A percentile compares a stretch with the other conserved stretches of the same genome.
Conservation (phyloP, 2,113 vertebrate genomes). For the Sebastes schlegelii region DNA sequence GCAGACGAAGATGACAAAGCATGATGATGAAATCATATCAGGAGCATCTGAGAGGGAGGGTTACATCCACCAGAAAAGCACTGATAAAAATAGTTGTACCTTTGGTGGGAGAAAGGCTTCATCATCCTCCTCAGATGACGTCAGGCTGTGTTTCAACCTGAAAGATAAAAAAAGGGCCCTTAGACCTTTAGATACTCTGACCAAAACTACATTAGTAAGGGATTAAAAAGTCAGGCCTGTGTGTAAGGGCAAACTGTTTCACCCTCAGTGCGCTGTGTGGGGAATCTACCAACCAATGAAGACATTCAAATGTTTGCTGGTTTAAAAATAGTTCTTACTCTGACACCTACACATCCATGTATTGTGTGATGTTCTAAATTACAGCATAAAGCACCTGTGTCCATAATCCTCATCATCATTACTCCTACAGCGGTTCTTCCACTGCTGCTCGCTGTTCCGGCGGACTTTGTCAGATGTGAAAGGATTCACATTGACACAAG, state of each 20-base stretch:
- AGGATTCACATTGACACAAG: constrained; percentile 93
- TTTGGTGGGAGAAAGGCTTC: constrained; percentile 70
- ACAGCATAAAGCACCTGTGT: constrained; percentile 61
- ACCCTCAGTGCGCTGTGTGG: not conserved
- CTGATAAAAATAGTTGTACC: constrained; percentile 62
- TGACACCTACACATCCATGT: not conserved
- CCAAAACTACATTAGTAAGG: not conserved
- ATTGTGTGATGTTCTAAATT: not conserved
- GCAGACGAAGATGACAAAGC: constrained; percentile 64
- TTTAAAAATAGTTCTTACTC: not conserved
- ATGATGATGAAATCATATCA: constrained; percentile 48
- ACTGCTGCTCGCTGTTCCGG: constrained; percentile 75
- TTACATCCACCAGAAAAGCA: constrained; percentile 13
- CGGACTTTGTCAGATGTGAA: constrained; percentile 91
- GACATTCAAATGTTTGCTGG: not conserved
- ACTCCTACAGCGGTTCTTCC: constrained; percentile 81
- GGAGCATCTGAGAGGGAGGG: constrained; percentile 43
- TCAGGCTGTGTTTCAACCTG: constrained; percentile 82
- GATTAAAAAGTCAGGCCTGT: not conserved
- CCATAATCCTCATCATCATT: constrained; percentile 73
- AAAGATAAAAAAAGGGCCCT: constrained; percentile 29
- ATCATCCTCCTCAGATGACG: constrained; percentile 84
- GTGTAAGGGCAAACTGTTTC: not conserved
- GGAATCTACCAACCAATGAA: not conserved
- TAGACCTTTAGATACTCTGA: constrained; percentile 1